Percentiles rank a stretch among this genome's conserved stretches.
These are phyloP conservation scores for Montipora sp. DNA, from an alignment of 64 coral and sea anemone species.

Conservation along the genomic window DNA sequence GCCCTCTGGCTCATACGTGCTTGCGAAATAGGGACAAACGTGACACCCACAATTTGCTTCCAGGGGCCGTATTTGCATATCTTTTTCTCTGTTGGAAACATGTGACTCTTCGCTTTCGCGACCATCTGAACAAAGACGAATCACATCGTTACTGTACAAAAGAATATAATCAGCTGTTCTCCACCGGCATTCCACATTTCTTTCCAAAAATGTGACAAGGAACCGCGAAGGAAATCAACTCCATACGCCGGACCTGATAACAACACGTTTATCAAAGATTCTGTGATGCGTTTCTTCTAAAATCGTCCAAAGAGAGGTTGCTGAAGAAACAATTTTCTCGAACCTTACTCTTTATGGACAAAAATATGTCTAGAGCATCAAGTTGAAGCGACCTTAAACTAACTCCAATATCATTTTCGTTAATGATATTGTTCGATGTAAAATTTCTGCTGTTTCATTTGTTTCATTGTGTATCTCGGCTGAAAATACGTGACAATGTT, in stretches of 20 bases:
- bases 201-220: neutral
- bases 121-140: too few species aligned
- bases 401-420: conserved; percentile 7
- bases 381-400: too few species aligned
- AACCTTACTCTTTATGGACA: too few species aligned
- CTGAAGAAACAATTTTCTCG: too few species aligned
- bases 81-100: neutral
- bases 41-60: neutral
- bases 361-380: too few species aligned
- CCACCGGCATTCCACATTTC: neutral
- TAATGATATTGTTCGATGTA: neutral
- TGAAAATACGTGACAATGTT: neutral
- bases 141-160: neutral
- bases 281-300: too few species aligned
- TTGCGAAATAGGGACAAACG: neutral
- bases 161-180: neutral
- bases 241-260: neutral
- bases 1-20: neutral
- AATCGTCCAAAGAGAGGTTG: too few species aligned
- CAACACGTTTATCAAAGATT: neutral
- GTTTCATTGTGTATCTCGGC: neutral
- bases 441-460: neutral
- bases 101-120: neutral
- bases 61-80: neutral
- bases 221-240: neutral